Percentiles rank a stretch among this genome's conserved stretches.
phyloP scores from a whole-genome alignment of 1,140 invertebrate genomes.

The Zaprionus capensis region DNA sequence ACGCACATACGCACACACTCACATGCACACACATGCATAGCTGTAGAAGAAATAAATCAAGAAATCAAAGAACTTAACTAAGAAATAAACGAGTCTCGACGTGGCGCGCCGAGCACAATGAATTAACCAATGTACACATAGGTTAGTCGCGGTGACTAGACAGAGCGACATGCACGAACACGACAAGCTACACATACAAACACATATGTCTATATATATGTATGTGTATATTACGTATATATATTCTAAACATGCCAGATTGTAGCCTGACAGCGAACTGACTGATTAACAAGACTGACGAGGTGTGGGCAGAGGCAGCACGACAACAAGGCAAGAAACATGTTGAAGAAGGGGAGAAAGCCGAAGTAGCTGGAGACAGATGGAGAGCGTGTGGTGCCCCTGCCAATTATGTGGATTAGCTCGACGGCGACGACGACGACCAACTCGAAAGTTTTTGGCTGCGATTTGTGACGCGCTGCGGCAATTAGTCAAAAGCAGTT shows the following conservation, averaged over 20 bases:
- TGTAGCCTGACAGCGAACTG: constrained; percentile 34
- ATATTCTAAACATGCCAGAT: constrained; percentile 10
- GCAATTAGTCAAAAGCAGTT: constrained; percentile 62
- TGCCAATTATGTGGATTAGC: constrained; percentile 53
- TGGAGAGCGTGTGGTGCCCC: constrained; percentile 1
- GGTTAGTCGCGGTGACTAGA: constrained; percentile 21
- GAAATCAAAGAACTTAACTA: constrained; percentile 63
- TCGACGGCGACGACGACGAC: not conserved
- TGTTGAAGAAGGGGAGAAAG: not conserved
- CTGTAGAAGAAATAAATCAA: constrained; percentile 48
- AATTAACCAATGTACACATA: constrained; percentile 44
- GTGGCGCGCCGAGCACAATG: constrained; percentile 28
- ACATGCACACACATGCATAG: not conserved
- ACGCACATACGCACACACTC: constrained; percentile 2
- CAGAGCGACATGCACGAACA: constrained; percentile 37
- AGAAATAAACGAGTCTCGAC: constrained; percentile 48
- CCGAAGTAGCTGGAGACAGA: not conserved
- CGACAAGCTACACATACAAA: constrained; percentile 20
- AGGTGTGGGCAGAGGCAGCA: constrained; percentile 3
- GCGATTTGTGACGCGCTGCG: constrained; percentile 49
- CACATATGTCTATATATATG: not conserved
- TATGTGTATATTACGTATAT: constrained; percentile 12
- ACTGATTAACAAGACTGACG: constrained; percentile 51
- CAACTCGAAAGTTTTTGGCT: constrained; percentile 47
- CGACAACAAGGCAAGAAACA: not conserved